Base-by-base conservation (phyloP, 2,888 invertebrate genomes). In the Amphipyra berbera region DNA sequence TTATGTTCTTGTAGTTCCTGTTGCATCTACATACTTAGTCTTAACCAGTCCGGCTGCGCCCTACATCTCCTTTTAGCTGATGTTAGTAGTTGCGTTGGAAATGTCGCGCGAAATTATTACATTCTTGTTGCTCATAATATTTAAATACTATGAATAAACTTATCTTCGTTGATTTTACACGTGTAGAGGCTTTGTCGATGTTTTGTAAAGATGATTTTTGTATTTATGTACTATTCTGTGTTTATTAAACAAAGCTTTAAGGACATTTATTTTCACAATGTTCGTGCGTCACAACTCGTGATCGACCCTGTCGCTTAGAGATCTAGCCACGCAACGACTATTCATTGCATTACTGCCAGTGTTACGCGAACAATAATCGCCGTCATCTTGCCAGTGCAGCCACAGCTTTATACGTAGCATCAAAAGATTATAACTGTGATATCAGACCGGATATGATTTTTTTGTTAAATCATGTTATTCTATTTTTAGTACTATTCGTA, bases 1-100 rank as follows among this genome's bases (percentile, higher is more conserved):
- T 72, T 50, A 67, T 73, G 59, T 40, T 61, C 53, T 61, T 49
- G 55, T 56, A 54, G 14, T 76, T 66, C 61, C 55, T 57, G 48
- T 38, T 42, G 14, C 37, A 47, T 50, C 56, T 62, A 59, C 54
- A 52, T 58, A n/a, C 13, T 37, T 62, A 10, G 21, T 44, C 53
- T 41, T 30, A 54, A 52, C 42, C 10, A 68, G 55, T 49, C 14
- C 45, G 33, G 1, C 12, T 35, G 38, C 14, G 70, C 14, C 49
- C 56, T 50, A 62, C 54, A 70, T 62, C 42, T 54, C 14, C 45
- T 54, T 70, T 53, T 75, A 75, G 42, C 46, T 49, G 33, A 13
- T 49, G 48, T 42, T 37, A 8, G 47, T 30, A 46, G 49, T 56
- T 56, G 46, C 46, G 45, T 57, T 70, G 27, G 38, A 74, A 57